These are phyloP conservation scores for Gryllus bimaculatus DNA, from an alignment of 1,140 invertebrate species.

Conservation along the genomic window DNA sequence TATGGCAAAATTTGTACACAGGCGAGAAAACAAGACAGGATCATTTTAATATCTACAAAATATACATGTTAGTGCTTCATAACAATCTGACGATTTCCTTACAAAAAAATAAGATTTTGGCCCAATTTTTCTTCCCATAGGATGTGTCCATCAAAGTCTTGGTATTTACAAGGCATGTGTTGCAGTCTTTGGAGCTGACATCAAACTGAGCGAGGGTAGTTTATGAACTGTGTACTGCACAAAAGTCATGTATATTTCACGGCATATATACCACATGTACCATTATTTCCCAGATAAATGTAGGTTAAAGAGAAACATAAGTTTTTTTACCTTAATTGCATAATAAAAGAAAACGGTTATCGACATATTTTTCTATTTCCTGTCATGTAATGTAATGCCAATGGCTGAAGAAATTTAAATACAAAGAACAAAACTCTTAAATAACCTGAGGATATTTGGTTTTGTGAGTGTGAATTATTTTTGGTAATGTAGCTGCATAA, in stretches of 20 bases:
- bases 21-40: slow-evolving; percentile 13
- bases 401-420: background rate
- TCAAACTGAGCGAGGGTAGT: background rate
- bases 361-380: background rate
- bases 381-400: background rate
- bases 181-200: background rate
- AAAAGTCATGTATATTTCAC: background rate
- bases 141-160: slow-evolving; percentile 7
- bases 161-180: background rate
- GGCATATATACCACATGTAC: background rate
- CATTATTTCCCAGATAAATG: background rate
- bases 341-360: background rate
- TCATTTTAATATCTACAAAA: slow-evolving; percentile 20
- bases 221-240: background rate
- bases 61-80: slow-evolving; percentile 15
- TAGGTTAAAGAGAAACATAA: background rate
- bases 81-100: slow-evolving; percentile 6
- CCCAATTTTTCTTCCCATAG: slow-evolving; percentile 15
- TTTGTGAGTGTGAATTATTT: slow-evolving; percentile 6
- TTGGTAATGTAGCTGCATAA: slow-evolving; percentile 10
- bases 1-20: slow-evolving; percentile 21
- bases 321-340: background rate
- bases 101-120: slow-evolving; percentile 11
- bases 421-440: background rate
- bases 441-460: slow-evolving; percentile 16